These are phyloP conservation scores for Coptodon bakossiorum DNA, from an alignment of 2,113 vertebrate species.

Conservation along the genomic window DNA sequence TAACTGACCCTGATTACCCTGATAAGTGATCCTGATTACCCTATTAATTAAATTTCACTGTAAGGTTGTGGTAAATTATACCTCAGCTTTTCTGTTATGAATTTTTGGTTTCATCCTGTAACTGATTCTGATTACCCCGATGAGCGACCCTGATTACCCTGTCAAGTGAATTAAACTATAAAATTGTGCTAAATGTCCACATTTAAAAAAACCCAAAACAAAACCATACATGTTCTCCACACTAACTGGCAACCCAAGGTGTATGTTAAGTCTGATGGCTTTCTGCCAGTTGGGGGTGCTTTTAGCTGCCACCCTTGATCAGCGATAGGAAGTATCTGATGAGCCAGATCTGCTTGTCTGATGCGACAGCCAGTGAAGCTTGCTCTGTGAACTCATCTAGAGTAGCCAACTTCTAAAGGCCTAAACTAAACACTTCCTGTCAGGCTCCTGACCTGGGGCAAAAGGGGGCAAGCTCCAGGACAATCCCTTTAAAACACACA, in stretches of 20 bases:
- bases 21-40: background rate
- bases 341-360: conserved; percentile 34
- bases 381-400: conserved; percentile 23
- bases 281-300: conserved; percentile 5
- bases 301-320: conserved; percentile 47
- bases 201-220: background rate
- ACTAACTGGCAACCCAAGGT: background rate
- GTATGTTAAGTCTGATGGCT: conserved; percentile 10
- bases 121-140: background rate
- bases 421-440: background rate
- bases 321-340: conserved; percentile 55
- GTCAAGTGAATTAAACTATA: background rate
- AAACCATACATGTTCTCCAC: background rate
- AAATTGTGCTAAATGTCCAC: background rate
- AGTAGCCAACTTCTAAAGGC: background rate
- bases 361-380: conserved; percentile 28
- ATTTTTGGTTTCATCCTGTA: background rate
- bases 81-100: too few species aligned
- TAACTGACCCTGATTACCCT: background rate
- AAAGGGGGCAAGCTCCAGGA: background rate
- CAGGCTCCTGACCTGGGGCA: background rate
- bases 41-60: background rate
- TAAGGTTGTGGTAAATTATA: background rate
- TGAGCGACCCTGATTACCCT: background rate
- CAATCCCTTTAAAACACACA: conserved; percentile 27